Evolutionary conservation across 2,888 invertebrate genomes (phyloP), one percentile per base, ranked within the genome.

Genomic region (Lithosia quadra): DNA sequence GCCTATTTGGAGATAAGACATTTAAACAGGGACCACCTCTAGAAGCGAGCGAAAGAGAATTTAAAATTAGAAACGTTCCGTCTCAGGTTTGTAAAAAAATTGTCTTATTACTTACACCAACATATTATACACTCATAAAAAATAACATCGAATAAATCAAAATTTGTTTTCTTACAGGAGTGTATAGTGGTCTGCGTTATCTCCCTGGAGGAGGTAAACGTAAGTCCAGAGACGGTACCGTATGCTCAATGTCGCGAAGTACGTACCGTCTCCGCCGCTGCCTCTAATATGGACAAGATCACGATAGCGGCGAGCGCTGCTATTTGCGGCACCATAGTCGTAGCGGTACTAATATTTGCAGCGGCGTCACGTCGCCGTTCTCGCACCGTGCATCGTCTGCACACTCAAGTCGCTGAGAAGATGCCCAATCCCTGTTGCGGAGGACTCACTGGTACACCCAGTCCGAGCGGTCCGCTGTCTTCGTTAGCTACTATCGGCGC

Each of bases 171-270:
- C 69, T 83, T 91, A 55, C 94, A 98, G 97, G 98, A 99, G 95
- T 98, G 98, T 90, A 97, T 99, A 78, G 97, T 99, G 75, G 98
- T 99, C 74, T 99, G 99, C 92, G 98, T 99, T 70, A 97, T 98
- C 80, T 98, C 98, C 67, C 93, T 98, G 79, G 98, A 98, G 92
- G 98, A 98, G 89, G 96, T 97, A 71, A 97, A 97, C 91, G 97
- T 98, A n/a, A 97, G 97, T 68, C 98, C 98, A 53, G 97, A 98
- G 83, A 97, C 96, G 77, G 98, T 98, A 74, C 98, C 98, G 63
- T 97, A 97, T 92, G 96, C 96, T 73, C 98, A 98, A 91, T 99
- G 99, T 86, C 96, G 98, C 66, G 99, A 99, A 93, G 97, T 98
- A 68, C 96, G 98, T 74, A 98, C 98, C 3, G 97, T 97, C 62